phyloP scores from a whole-genome alignment of 2,113 vertebrate genomes.

The Cyphomyrus discorhynchus region DNA sequence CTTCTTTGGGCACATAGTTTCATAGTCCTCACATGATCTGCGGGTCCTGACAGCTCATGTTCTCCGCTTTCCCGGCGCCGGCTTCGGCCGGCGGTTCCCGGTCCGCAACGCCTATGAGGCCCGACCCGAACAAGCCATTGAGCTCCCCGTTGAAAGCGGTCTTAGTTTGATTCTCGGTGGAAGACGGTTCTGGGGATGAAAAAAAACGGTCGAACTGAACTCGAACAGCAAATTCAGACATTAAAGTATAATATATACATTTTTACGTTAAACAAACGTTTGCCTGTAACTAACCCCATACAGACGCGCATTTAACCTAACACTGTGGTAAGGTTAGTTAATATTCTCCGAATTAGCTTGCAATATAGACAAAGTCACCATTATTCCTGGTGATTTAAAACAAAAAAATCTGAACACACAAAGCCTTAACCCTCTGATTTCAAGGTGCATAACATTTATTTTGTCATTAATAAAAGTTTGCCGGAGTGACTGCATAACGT shows the following conservation, averaged over 20 bases:
- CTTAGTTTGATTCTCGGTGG: conserved; percentile 65
- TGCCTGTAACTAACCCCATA: not conserved
- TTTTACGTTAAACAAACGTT: not conserved
- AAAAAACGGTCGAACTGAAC: not conserved
- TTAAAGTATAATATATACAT: not conserved
- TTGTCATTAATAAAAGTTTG: not conserved
- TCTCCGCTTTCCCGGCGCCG: conserved; percentile 60
- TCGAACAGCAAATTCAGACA: not conserved
- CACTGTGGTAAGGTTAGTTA: not conserved
- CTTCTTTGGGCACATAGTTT: not conserved
- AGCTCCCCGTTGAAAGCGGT: conserved; percentile 83
- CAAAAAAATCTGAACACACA: not conserved
- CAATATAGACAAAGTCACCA: not conserved
- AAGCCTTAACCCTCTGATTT: not conserved
- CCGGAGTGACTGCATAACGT: not conserved
- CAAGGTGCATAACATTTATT: not conserved
- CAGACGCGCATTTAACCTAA: not conserved
- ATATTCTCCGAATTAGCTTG: not conserved
- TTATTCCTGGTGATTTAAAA: not conserved
- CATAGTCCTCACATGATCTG: conserved; percentile 83
- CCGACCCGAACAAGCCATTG: conserved; percentile 82
- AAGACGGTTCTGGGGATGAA: conserved; percentile 54
- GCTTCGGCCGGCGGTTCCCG: conserved; percentile 62
- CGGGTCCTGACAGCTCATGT: conserved; percentile 68
- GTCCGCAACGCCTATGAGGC: conserved; percentile 65